Evolutionary conservation across 1,140 invertebrate genomes (phyloP).

Genomic region (Trinorchestia longiramus): DNA sequence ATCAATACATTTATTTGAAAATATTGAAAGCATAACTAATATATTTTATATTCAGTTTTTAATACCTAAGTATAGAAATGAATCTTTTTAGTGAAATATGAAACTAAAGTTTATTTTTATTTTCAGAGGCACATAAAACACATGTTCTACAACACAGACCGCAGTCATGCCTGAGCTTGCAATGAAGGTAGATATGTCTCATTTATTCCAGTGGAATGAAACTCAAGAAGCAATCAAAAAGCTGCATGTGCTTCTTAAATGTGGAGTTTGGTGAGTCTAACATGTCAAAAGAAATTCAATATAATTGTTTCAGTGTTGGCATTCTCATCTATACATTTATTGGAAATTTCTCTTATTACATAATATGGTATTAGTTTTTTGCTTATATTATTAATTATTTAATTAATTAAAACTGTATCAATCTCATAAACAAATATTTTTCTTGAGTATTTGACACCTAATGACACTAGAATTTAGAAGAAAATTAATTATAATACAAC

Average conservation of each 20-base stretch:
- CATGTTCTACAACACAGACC: neutral
- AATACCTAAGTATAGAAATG: too few relatives aligned
- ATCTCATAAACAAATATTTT: neutral
- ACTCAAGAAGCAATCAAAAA: neutral
- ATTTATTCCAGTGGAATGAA: slow-evolving; percentile 19
- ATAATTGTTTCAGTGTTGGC: neutral
- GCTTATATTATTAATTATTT: neutral
- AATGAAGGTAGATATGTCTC: neutral
- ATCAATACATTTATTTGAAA: too few relatives aligned
- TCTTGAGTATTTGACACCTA: neutral
- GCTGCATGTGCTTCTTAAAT: neutral
- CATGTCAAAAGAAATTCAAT: neutral
- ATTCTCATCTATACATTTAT: too few relatives aligned
- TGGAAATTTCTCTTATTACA: neutral
- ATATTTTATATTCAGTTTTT: too few relatives aligned
- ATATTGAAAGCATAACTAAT: too few relatives aligned
- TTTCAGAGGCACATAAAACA: neutral
- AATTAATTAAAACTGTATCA: neutral
- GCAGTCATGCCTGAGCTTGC: neutral
- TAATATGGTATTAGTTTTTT: neutral
- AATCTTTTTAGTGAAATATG: too few relatives aligned
- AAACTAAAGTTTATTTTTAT: neutral
- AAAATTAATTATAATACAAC: too few relatives aligned
- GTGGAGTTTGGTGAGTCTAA: neutral
- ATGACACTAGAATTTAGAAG: too few relatives aligned